phyloP scores from a whole-genome alignment of 2,888 invertebrate species.

The Idaea dimidiata region DNA sequence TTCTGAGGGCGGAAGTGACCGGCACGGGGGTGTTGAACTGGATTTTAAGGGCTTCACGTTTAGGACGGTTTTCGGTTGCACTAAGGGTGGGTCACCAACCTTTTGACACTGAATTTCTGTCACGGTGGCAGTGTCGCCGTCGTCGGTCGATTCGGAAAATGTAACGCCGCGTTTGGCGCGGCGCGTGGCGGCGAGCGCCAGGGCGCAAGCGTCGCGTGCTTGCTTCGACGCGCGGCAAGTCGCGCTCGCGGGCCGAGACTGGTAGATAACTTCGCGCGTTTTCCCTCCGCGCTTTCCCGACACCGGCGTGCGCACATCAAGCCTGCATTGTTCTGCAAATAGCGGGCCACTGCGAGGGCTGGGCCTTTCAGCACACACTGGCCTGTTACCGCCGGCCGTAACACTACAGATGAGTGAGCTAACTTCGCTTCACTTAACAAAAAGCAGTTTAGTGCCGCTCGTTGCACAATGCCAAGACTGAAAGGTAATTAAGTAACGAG shows the following conservation, averaged over 20 bases:
- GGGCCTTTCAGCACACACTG: conserved; percentile 52
- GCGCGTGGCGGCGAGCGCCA: conserved; percentile 70
- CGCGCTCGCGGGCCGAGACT: conserved; percentile 74
- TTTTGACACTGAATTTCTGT: conserved; percentile 78
- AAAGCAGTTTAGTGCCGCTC: conserved; percentile 42
- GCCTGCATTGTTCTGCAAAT: conserved; percentile 78
- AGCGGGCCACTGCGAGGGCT: conserved; percentile 63
- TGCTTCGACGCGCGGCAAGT: conserved; percentile 74
- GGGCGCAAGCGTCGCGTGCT: conserved; percentile 65
- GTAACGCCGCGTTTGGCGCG: conserved; percentile 77
- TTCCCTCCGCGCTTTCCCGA: conserved; percentile 75
- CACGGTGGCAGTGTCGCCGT: conserved; percentile 66
- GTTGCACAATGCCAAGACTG: conserved; percentile 42
- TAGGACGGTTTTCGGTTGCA: conserved; percentile 59
- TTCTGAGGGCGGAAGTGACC: conserved; percentile 39
- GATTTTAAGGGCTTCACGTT: conserved; percentile 37
- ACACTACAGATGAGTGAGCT: conserved; percentile 40
- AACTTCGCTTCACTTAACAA: conserved; percentile 43
- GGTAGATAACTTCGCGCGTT: conserved; percentile 56
- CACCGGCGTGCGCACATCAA: conserved; percentile 76
- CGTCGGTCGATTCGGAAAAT: conserved; percentile 74
- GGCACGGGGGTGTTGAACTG: conserved; percentile 35
- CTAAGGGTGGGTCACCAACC: conserved; percentile 69
- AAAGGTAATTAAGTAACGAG: conserved; percentile 9
- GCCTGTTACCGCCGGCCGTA: conserved; percentile 44